Percentiles rank a stretch among this genome's conserved stretches.
These are phyloP conservation scores for Platynereis dumerilii DNA, from an alignment of 2,888 invertebrate genomes.

Conservation along the genomic window DNA sequence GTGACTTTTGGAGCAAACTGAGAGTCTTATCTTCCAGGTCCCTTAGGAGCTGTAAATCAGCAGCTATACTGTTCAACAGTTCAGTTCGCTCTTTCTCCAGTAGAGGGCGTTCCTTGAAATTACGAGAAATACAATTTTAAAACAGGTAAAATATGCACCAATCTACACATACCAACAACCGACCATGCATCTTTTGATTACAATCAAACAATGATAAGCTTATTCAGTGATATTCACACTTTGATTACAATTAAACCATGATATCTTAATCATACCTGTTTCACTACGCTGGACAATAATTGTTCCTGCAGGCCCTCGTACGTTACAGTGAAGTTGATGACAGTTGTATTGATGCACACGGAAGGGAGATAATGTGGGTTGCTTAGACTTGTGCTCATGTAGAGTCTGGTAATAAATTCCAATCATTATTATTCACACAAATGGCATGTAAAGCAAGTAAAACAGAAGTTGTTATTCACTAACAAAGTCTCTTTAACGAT, in stretches of 20 bases:
- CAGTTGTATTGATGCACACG: slow-evolving; percentile 60
- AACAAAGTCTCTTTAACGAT: no score
- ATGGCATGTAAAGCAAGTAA: not conserved
- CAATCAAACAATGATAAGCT: no score
- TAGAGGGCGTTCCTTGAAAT: slow-evolving; percentile 53
- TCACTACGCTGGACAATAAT: slow-evolving; percentile 60
- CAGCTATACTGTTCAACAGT: slow-evolving; percentile 56
- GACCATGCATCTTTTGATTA: no score
- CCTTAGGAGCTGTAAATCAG: slow-evolving; percentile 52
- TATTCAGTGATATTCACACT: no score
- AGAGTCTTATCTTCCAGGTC: slow-evolving; percentile 61
- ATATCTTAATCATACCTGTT: slow-evolving; percentile 58
- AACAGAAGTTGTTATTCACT: not conserved
- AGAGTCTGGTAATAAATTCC: slow-evolving; percentile 54
- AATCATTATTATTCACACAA: not conserved
- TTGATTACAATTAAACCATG: no score
- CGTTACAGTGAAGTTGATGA: slow-evolving; percentile 64
- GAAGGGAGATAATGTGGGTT: slow-evolving; percentile 63
- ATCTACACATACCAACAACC: not conserved
- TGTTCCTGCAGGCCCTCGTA: slow-evolving; percentile 63
- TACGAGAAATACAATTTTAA: not conserved
- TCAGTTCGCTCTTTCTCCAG: slow-evolving; percentile 56
- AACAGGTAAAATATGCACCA: no score
- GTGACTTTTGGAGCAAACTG: slow-evolving; percentile 58
- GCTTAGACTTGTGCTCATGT: slow-evolving; percentile 58